phyloP scores from a whole-genome alignment of 1,140 invertebrate species.

The Drosophila nasuta region DNA sequence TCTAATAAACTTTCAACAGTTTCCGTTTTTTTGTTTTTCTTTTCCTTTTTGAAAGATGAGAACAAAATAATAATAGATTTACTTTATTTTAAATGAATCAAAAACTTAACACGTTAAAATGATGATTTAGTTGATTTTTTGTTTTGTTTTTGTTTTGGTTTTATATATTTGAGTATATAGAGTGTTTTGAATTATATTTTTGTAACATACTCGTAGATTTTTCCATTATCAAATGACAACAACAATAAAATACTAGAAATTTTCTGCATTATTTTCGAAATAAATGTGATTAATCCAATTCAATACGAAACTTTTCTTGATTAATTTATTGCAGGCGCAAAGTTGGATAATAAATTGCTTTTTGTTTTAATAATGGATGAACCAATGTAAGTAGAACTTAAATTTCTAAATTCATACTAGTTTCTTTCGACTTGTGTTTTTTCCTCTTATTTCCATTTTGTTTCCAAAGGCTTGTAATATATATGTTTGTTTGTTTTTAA shows the following conservation, averaged over 20 bases:
- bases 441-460: constrained; percentile 11
- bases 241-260: constrained; percentile 63
- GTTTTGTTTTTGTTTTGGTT: constrained; percentile 24
- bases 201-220: constrained; percentile 65
- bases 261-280: constrained; percentile 20
- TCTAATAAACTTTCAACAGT: constrained; percentile 67
- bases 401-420: constrained; percentile 41
- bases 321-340: constrained; percentile 35
- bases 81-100: constrained; percentile 52
- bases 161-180: constrained; percentile 74
- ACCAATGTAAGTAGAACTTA: constrained; percentile 66
- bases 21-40: constrained; percentile 3
- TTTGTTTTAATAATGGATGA: constrained; percentile 34
- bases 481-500: constrained; percentile 6
- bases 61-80: constrained; percentile 37
- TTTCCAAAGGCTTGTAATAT: constrained; percentile 19
- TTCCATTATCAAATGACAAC: constrained; percentile 62
- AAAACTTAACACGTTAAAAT: constrained; percentile 74
- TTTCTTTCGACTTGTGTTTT: not conserved
- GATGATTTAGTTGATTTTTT: constrained; percentile 44
- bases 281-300: constrained; percentile 42
- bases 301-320: constrained; percentile 8
- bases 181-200: constrained; percentile 51
- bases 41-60: constrained; percentile 16
- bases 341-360: constrained; percentile 40